Base-by-base conservation (phyloP, 2,113 vertebrate genomes). In the Pteronura brasiliensis region DNA sequence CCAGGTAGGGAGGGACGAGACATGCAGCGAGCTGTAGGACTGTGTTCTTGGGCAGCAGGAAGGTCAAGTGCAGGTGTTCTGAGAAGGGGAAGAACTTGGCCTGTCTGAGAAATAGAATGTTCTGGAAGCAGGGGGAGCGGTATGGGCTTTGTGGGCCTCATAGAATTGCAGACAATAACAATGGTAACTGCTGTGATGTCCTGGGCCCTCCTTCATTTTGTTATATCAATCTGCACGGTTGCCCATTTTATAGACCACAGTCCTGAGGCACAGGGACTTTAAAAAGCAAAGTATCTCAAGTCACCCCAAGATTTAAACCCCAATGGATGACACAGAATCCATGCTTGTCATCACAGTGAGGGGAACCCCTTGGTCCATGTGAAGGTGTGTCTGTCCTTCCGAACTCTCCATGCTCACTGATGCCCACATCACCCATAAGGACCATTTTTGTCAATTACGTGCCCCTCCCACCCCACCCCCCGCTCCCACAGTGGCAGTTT, bases 11-110 rank as follows among this genome's bases (percentile, higher is more conserved):
- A 9, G 4, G 6, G 55, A 88, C 2, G 17, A 47, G 59, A 47
- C 15, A 29, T 6, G 1, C 39, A n/a, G 44, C 3, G 8, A 49
- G 36, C 5, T 57, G 7, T 31, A 11, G 17, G 1, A 4, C n/a
- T 44, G 44, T 90, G 72, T 65, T 86, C 36, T 7, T 7, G 47
- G 79, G 49, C 49, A 79, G 39, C 11, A 29, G 36, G 34, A 34
- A 52, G 2, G 34, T 57, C 4, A 57, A 52, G 18, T 42, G 6
- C 20, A 49, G 65, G 31, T 15, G 6, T 69, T 52, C 55, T 29
- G 39, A 44, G 25, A 69, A 4, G 42, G 74, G 20, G 29, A 25
- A 90, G 80, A 36, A 17, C 44, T 63, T 39, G 88, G 49, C 27
- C 18, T 76, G 4, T 81, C 14, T 12, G n/a, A 85, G 76, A 90